phyloP scores from a whole-genome alignment of 2,113 vertebrate genomes.

The Phalacrocorax brasilianus region DNA sequence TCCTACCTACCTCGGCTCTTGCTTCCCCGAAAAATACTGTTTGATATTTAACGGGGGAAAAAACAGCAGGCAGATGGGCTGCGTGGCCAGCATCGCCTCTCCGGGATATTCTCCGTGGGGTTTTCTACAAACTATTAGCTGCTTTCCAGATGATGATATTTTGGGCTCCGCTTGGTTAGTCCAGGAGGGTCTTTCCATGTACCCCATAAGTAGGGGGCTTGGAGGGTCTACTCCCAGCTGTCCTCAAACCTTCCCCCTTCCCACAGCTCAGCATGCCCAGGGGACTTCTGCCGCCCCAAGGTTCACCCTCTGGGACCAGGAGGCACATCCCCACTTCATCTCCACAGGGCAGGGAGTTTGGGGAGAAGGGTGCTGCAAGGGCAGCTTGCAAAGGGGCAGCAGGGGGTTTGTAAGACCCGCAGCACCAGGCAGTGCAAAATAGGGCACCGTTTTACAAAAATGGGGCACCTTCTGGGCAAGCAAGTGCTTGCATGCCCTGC shows the following conservation, averaged over 20 bases:
- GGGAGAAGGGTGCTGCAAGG: background rate
- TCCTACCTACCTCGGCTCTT: background rate
- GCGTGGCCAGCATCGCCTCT: rapidly evolving
- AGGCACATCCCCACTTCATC: background rate
- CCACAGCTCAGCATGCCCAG: rapidly evolving
- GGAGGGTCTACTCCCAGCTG: background rate
- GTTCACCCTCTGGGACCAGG: background rate
- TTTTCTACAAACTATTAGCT: background rate
- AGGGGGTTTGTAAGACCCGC: background rate
- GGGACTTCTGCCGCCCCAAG: rapidly evolving
- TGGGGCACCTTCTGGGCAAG: rapidly evolving
- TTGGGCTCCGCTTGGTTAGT: background rate
- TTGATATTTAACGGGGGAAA: background rate
- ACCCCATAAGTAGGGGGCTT: background rate
- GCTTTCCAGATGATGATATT: background rate
- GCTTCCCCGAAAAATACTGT: background rate
- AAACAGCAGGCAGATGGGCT: background rate
- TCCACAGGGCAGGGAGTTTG: rapidly evolving
- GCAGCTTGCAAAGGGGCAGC: background rate
- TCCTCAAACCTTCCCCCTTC: background rate
- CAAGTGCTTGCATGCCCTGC: rapidly evolving
- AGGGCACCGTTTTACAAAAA: background rate
- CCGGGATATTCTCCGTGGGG: rapidly evolving
- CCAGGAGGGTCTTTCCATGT: background rate
- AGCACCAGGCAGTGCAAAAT: rapidly evolving